Conservation (phyloP, 1,140 invertebrate genomes). For the Ladona fulva region DNA sequence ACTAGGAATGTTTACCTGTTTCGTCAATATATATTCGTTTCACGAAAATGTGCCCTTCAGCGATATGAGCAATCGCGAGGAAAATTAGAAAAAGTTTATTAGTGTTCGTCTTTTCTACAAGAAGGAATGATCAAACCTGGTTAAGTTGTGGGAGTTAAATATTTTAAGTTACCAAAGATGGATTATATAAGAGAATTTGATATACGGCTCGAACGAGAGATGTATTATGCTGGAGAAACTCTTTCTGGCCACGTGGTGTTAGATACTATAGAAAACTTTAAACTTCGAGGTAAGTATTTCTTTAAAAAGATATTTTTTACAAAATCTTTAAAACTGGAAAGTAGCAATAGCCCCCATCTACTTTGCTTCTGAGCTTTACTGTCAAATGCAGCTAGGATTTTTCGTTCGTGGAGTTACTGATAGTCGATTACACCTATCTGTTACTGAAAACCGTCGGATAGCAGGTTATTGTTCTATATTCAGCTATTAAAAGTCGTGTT, state of each 20-base stretch:
- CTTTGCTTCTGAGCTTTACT: not conserved
- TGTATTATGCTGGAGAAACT: constrained; percentile 67
- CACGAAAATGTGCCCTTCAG: no score
- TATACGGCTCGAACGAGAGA: constrained; percentile 63
- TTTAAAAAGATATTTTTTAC: not conserved
- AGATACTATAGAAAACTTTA: constrained; percentile 66
- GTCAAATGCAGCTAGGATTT: not conserved
- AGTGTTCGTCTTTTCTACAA: not conserved
- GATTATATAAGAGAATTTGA: constrained; percentile 73
- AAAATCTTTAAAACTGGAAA: not conserved
- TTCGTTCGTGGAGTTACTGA: no score
- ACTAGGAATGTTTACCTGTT: no score
- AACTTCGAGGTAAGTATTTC: constrained; percentile 54
- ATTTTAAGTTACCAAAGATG: constrained; percentile 37
- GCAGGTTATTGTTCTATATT: no score
- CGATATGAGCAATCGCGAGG: no score
- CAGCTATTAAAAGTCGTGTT: no score
- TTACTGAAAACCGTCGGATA: no score
- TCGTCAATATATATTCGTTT: no score
- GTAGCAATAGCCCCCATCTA: not conserved
- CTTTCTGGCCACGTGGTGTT: constrained; percentile 60
- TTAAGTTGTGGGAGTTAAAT: not conserved
- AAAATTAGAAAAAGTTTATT: no score
- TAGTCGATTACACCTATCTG: no score
- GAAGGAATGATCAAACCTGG: not conserved